A percentile compares a stretch with the other conserved stretches of the same genome.
Evolutionary conservation across 1,140 invertebrate species (phyloP).

Genomic region (Drosophila tsacasi): DNA sequence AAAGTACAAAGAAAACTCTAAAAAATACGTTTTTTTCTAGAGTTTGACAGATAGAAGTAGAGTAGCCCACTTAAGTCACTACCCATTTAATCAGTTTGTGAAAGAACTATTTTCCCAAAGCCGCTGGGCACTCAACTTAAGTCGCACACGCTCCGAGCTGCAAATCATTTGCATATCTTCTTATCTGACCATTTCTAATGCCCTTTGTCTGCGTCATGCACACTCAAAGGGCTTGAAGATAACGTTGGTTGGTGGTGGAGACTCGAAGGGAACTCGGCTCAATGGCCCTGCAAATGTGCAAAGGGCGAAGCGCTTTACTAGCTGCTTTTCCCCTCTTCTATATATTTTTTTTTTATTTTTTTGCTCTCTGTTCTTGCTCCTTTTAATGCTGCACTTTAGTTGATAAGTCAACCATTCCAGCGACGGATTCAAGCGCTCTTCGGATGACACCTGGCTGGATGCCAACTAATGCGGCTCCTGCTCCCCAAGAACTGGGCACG

Average conservation of each 20-base stretch:
- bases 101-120: constrained; percentile 13
- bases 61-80: constrained; percentile 7
- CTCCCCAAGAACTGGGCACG: constrained; percentile 1
- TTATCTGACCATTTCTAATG: constrained; percentile 61
- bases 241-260: not conserved
- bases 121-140: constrained; percentile 22
- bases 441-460: constrained; percentile 60
- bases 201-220: constrained; percentile 51
- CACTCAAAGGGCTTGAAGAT: constrained; percentile 28
- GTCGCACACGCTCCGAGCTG: constrained; percentile 35
- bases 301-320: constrained; percentile 48
- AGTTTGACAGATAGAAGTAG: not conserved
- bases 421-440: constrained; percentile 18
- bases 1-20: not conserved
- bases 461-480: constrained; percentile 33
- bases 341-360: constrained; percentile 1
- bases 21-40: not conserved
- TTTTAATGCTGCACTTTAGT: constrained; percentile 80
- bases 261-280: constrained; percentile 18
- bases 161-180: constrained; percentile 56
- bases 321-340: not conserved
- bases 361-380: constrained; percentile 28
- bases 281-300: constrained; percentile 62
- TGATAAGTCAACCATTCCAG: constrained; percentile 75
- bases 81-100: constrained; percentile 22